These are phyloP conservation scores for Hydrotaea cyrtoneurina DNA, from an alignment of 2,888 invertebrate genomes.

Conservation along the genomic window DNA sequence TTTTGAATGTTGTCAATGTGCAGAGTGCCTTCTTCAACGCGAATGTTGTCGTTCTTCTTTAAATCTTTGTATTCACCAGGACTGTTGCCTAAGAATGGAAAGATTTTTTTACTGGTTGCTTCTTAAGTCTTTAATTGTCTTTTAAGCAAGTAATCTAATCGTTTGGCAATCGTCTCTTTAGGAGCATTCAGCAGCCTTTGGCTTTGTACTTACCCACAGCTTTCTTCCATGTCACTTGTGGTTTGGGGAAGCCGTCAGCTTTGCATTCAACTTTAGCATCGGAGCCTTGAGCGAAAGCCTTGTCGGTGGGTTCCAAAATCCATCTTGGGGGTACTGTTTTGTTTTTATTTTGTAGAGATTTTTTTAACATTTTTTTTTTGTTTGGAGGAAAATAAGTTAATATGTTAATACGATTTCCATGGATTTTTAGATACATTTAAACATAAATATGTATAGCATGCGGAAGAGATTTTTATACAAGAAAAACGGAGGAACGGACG, in stretches of 20 bases:
- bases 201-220: constrained; percentile 88
- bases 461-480: constrained; percentile 69
- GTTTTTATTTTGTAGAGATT: constrained; percentile 49
- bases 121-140: neutral
- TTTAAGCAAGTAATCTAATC: neutral
- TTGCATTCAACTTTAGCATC: constrained; percentile 97
- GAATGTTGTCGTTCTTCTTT: constrained; percentile 94
- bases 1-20: constrained; percentile 95
- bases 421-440: neutral
- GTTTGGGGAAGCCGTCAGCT: constrained; percentile 97
- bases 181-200: neutral
- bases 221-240: constrained; percentile 96
- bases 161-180: neutral
- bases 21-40: constrained; percentile 96
- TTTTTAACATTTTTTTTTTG: neutral
- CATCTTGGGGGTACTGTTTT: constrained; percentile 94
- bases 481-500: constrained; percentile 74
- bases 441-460: constrained; percentile 71
- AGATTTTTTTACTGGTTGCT: neutral
- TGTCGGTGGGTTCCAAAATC: constrained; percentile 96
- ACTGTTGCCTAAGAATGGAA: constrained; percentile 86
- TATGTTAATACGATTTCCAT: constrained; percentile 71
- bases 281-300: constrained; percentile 96
- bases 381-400: constrained; percentile 59
- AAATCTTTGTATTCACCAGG: constrained; percentile 96